Conservation (phyloP, 2,797 vertebrate genomes). For the Myioborus melanocephalus region DNA sequence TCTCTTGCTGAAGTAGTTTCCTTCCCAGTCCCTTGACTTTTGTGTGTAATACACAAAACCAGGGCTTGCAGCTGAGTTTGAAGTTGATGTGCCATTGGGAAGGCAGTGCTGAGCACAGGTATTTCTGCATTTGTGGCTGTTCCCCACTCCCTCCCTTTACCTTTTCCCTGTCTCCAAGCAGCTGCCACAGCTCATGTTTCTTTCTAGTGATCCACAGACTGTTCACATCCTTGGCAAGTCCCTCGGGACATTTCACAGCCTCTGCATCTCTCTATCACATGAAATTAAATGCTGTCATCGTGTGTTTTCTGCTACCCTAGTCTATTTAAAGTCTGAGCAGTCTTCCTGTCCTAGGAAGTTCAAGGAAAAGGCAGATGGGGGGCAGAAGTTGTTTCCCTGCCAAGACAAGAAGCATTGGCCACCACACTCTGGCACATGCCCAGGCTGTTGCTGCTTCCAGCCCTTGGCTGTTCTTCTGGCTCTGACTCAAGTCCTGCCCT, state of each 20-base stretch:
- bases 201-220: background rate
- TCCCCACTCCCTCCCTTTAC: background rate
- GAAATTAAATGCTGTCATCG: background rate
- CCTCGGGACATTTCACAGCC: background rate
- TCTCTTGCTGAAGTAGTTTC: background rate
- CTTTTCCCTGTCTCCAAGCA: background rate
- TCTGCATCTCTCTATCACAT: background rate
- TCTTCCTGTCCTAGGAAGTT: background rate
- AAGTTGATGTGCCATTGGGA: background rate
- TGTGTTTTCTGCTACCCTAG: background rate
- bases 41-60: background rate
- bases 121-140: background rate
- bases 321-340: background rate
- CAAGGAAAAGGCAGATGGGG: background rate
- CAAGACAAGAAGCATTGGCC: background rate
- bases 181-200: background rate
- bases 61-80: rapidly evolving
- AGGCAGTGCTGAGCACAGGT: background rate
- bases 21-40: background rate
- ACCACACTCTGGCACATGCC: background rate
- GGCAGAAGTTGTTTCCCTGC: background rate
- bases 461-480: background rate
- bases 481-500: background rate
- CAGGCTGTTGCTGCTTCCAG: background rate
- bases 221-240: background rate